phyloP scores from a whole-genome alignment of 2,113 vertebrate species.

The Proterorhinus semilunaris region DNA sequence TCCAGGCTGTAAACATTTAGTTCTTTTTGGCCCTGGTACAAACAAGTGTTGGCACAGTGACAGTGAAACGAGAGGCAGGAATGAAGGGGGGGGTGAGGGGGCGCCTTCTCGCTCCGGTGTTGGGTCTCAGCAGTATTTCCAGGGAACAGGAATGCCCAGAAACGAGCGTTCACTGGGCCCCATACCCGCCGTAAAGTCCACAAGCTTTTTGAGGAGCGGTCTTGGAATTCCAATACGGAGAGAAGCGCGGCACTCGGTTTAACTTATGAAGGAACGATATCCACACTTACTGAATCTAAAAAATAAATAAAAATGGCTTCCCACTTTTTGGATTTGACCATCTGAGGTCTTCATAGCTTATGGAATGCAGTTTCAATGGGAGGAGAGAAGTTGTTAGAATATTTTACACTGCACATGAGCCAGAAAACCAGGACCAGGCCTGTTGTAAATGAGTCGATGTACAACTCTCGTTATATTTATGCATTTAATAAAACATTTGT shows the following conservation, averaged over 20 bases:
- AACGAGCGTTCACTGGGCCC: not conserved
- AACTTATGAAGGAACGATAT: not conserved
- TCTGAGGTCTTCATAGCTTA: no score
- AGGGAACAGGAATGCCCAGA: conserved; percentile 33
- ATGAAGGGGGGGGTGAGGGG: not conserved
- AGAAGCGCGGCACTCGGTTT: not conserved
- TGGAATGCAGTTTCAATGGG: no score
- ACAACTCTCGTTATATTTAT: not conserved
- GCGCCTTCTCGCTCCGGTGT: conserved; percentile 14
- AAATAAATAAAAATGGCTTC: not conserved
- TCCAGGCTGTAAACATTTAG: not conserved
- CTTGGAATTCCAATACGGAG: not conserved
- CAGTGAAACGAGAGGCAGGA: not conserved
- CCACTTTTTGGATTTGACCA: no score
- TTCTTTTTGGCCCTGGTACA: not conserved
- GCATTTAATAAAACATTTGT: not conserved
- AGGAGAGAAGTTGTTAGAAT: not conserved
- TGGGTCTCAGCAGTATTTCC: conserved; percentile 19
- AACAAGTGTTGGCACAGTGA: not conserved
- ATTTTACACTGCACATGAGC: not conserved
- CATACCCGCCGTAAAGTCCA: not conserved
- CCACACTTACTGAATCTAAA: not conserved
- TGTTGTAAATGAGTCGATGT: not conserved
- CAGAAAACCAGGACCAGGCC: not conserved
- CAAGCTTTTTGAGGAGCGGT: not conserved